A percentile compares a stretch with the other conserved stretches of the same genome.
phyloP scores from a whole-genome alignment of 2,888 invertebrate species.

The Drosophila imparisetae region DNA sequence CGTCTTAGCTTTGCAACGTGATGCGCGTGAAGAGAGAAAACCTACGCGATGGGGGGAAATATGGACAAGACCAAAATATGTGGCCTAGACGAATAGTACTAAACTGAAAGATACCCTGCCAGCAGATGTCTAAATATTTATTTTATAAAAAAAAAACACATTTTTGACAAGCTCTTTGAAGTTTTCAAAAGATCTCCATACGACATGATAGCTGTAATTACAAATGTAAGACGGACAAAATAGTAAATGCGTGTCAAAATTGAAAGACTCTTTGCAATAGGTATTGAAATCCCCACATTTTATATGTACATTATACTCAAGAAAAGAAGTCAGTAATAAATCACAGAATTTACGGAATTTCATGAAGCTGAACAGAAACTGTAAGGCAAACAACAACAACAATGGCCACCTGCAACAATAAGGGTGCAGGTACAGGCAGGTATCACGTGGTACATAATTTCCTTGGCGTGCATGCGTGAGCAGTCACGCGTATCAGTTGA shows the following conservation, averaged over 20 bases:
- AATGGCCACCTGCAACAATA: neutral
- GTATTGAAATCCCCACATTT: constrained; percentile 8
- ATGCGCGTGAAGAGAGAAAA: constrained; percentile 24
- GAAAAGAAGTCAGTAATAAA: constrained; percentile 55
- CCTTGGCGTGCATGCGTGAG: constrained; percentile 52
- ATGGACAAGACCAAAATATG: neutral
- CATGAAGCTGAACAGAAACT: constrained; percentile 42
- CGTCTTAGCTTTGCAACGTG: constrained; percentile 41
- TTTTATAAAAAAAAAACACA: neutral
- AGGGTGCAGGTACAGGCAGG: constrained; percentile 1
- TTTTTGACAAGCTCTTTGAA: neutral
- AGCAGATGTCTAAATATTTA: neutral
- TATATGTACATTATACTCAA: constrained; percentile 44
- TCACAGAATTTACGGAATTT: constrained; percentile 47
- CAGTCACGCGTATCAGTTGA: constrained; percentile 73
- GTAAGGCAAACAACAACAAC: constrained; percentile 27
- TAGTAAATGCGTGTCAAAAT: neutral
- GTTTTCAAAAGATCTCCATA: neutral
- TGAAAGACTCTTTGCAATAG: neutral
- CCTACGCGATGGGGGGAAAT: constrained; percentile 1
- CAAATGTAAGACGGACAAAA: neutral
- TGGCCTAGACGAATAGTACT: too few relatives aligned
- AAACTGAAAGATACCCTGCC: neutral
- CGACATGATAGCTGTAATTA: neutral
- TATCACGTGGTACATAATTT: neutral